Evolutionary conservation across 2,888 invertebrate genomes (phyloP).

Genomic region (Cosmorhoe ocellata): DNA sequence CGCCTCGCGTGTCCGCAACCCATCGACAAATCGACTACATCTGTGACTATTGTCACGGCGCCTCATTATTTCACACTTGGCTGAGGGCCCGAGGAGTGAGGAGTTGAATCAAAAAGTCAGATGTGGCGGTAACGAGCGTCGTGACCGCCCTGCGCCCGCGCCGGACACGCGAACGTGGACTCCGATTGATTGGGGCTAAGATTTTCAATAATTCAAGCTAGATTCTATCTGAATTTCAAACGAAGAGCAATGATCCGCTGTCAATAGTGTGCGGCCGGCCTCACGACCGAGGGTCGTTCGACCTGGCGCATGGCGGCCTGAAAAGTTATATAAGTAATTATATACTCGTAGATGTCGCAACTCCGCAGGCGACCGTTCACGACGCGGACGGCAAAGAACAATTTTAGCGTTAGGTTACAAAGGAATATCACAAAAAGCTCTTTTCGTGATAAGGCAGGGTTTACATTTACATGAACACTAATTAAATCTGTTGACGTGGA

Average conservation of each 20-base stretch:
- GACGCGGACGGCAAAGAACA: too few relatives aligned
- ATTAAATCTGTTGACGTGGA: too few relatives aligned
- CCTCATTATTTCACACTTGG: constrained; percentile 45
- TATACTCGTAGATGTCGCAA: too few relatives aligned
- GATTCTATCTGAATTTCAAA: constrained; percentile 19
- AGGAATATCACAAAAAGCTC: too few relatives aligned
- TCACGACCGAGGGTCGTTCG: neutral
- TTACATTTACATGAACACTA: too few relatives aligned
- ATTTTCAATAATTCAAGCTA: constrained; percentile 17
- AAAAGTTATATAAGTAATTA: neutral
- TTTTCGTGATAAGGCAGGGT: too few relatives aligned
- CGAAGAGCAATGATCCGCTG: constrained; percentile 21
- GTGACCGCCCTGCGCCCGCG: constrained; percentile 31
- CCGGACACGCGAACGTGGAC: constrained; percentile 22
- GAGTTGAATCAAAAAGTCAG: constrained; percentile 39
- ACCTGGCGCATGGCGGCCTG: too few relatives aligned
- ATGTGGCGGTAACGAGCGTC: constrained; percentile 42
- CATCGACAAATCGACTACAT: constrained; percentile 39
- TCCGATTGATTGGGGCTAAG: constrained; percentile 11
- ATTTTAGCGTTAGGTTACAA: too few relatives aligned
- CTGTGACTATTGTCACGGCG: constrained; percentile 41
- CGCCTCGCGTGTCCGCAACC: constrained; percentile 38
- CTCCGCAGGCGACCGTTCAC: too few relatives aligned
- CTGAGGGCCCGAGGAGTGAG: constrained; percentile 11
- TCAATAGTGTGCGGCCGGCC: constrained; percentile 12